phyloP scores from a whole-genome alignment of 1,140 invertebrate species.

The Cydia fagiglandana region DNA sequence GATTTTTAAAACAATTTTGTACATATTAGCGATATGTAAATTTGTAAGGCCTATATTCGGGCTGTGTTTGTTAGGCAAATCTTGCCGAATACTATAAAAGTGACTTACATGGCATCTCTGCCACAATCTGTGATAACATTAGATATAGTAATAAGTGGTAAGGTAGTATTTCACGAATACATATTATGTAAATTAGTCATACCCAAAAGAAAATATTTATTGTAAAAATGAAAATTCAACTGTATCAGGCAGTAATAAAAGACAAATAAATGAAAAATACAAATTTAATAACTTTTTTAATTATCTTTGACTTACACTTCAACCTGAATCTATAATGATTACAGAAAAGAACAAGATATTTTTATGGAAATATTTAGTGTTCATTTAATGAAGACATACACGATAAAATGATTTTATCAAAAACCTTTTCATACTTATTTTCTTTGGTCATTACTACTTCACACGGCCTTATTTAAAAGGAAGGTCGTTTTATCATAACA shows the following conservation, averaged over 20 bases:
- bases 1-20: conserved; percentile 14
- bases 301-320: conserved; percentile 33
- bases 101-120: conserved; percentile 62
- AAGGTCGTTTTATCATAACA: no score
- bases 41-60: conserved; percentile 54
- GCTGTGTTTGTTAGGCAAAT: conserved; percentile 65
- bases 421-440: no score
- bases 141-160: conserved; percentile 62
- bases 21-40: conserved; percentile 38
- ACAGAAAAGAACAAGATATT: not conserved
- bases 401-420: no score
- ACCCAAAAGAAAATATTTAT: conserved; percentile 72
- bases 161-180: conserved; percentile 60
- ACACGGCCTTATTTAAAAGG: no score
- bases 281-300: conserved; percentile 50
- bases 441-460: no score
- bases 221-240: conserved; percentile 70
- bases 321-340: not conserved
- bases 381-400: no score
- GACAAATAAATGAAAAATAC: conserved; percentile 64
- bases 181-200: conserved; percentile 74
- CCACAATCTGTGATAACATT: conserved; percentile 76
- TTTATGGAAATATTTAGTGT: not conserved
- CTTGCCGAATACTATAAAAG: conserved; percentile 63
- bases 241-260: conserved; percentile 73